Percentiles rank a stretch among this genome's conserved stretches.
These are phyloP conservation scores for Hybos culiciformis DNA, from an alignment of 2,888 invertebrate species.

Conservation along the genomic window DNA sequence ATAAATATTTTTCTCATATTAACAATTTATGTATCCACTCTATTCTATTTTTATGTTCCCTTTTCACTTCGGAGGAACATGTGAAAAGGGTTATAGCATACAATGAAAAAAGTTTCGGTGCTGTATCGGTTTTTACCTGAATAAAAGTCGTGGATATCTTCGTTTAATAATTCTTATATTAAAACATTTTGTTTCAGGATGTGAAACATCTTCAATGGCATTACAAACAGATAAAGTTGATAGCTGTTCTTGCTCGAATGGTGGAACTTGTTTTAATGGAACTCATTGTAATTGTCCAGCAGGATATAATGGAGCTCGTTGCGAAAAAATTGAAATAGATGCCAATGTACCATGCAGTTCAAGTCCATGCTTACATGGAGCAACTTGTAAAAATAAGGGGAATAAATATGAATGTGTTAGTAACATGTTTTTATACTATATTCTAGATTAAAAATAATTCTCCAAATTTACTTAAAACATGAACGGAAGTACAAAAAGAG, in stretches of 20 bases:
- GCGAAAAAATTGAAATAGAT: conserved; percentile 31
- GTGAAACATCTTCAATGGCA: conserved; percentile 25
- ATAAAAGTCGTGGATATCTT: background rate
- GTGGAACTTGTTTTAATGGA: conserved; percentile 33
- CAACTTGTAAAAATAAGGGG: conserved; percentile 46
- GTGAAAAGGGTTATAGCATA: background rate
- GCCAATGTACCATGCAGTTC: conserved; percentile 41
- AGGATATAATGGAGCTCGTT: conserved; percentile 31
- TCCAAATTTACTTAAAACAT: too few relatives aligned
- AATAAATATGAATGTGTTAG: too few relatives aligned
- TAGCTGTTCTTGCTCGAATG: conserved; percentile 32
- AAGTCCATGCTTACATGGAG: conserved; percentile 51
- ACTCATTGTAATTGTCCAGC: conserved; percentile 31
- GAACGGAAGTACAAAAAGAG: too few relatives aligned
- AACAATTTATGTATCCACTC: too few relatives aligned
- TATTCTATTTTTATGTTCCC: too few relatives aligned
- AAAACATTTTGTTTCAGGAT: conserved; percentile 27
- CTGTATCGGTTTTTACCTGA: background rate
- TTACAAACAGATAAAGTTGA: conserved; percentile 14
- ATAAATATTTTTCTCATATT: conserved; percentile 13
- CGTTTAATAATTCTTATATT: background rate
- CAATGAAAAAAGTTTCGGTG: background rate
- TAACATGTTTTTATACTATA: too few relatives aligned
- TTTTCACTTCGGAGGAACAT: too few relatives aligned
- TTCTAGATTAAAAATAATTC: too few relatives aligned